Conservation (phyloP, 1,140 invertebrate genomes). For the Brachionus koreanus region DNA sequence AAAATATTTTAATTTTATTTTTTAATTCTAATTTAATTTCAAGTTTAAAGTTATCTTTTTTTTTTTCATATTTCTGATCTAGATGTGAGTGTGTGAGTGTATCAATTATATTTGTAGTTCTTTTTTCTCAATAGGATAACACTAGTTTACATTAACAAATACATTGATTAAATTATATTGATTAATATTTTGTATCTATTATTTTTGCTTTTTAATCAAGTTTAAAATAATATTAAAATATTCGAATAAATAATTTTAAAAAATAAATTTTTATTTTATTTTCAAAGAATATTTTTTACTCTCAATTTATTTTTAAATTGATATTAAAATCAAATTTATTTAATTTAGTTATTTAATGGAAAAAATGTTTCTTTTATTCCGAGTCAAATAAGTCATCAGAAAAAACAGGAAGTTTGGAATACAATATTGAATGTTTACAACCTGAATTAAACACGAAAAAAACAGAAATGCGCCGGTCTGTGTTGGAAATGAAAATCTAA, state of each 20-base stretch:
- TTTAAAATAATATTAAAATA: background rate
- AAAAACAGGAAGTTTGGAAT: too few relatives aligned
- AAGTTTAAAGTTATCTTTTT: conserved; percentile 5
- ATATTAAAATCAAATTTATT: too few relatives aligned
- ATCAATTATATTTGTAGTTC: background rate
- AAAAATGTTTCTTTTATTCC: too few relatives aligned
- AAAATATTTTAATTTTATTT: background rate
- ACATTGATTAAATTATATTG: background rate
- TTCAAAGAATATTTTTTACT: too few relatives aligned
- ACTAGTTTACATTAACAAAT: background rate
- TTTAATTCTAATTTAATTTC: background rate
- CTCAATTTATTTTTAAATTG: too few relatives aligned
- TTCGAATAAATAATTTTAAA: conserved; percentile 30
- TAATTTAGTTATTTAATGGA: too few relatives aligned
- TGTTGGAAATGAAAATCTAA: too few relatives aligned
- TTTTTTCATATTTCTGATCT: background rate
- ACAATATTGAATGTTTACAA: too few relatives aligned
- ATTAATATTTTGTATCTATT: conserved; percentile 26
- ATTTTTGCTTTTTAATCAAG: conserved; percentile 34
- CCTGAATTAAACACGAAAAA: too few relatives aligned
- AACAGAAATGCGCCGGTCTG: too few relatives aligned
- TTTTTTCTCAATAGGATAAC: background rate
- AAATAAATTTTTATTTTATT: background rate
- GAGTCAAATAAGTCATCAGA: too few relatives aligned
- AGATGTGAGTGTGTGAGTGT: background rate